Base-by-base conservation (phyloP, 2,797 vertebrate genomes). In the Craterocephalus amniculus region DNA sequence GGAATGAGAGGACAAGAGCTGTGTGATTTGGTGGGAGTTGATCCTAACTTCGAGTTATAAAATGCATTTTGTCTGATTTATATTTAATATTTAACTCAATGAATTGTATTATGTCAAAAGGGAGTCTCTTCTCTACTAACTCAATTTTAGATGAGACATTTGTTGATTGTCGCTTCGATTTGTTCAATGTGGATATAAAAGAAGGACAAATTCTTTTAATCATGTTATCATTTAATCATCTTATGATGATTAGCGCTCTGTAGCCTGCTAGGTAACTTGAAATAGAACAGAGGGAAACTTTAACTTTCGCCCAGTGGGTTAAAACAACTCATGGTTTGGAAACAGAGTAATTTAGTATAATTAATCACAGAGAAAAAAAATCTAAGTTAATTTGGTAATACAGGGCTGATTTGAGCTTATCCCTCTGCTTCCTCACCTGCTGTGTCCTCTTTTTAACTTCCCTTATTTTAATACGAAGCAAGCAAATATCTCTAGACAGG, bases 401-500 rank as follows among this genome's bases (percentile, higher is more conserved):
- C n/a, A 13, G 32, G 49, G 40, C 35, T 16, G 24, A 9, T 55
- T 58, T 20, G 11, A 52, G 11, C 3, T 57, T 40, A 48, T 59
- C 27, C 58, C 22, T 16, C 22, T 9, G 34, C 4, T 24, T 59
- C 70, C 56, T 49, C 22, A 62, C 32, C 6, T 35, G 12, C 34
- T 35, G 4, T 2, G 6, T 14, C 20, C 14, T 27, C 7, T n/a
- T 67, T 40, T 35, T 32, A 60, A 13, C 8, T 14, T 55, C 24
- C 52, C 13, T 60, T 16, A 56, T 64, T 31, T 55, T 45, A 31
- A 24, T 16, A 48, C 72, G 38, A 69, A 55, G 56, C 40, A 58
- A 31, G 22, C n/a, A 64, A 59, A 64, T 65, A 59, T 72, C 7
- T 74, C 52, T 67, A 13, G 27, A 20, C 24, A 64, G 38, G 13